Percentiles rank a stretch among this genome's conserved stretches.
phyloP scores from a whole-genome alignment of 1,140 invertebrate genomes.

The Drosophila setifemur region DNA sequence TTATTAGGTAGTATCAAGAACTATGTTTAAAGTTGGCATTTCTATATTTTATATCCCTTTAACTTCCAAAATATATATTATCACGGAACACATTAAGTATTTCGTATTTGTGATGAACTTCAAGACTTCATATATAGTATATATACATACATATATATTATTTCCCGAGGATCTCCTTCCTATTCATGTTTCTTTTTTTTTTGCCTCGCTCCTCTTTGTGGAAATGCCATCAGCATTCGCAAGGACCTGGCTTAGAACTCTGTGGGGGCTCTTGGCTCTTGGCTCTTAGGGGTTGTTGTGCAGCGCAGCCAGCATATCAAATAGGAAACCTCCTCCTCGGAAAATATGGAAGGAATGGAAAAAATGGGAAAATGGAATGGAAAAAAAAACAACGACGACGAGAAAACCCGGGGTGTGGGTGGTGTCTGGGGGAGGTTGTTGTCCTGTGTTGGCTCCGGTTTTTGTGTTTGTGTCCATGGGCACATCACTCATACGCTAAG shows the following conservation, averaged over 20 bases:
- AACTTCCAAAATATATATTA: no score
- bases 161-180: no score
- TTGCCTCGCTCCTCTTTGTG: not conserved
- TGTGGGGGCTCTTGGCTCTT: not conserved
- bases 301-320: constrained; percentile 29
- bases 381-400: not conserved
- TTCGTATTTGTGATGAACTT: no score
- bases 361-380: constrained; percentile 6
- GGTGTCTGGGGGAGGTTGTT: constrained; percentile 38
- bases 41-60: no score
- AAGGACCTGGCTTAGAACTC: constrained; percentile 4
- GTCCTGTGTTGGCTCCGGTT: constrained; percentile 39
- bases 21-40: no score
- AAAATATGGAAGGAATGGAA: constrained; percentile 36
- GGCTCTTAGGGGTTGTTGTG: constrained; percentile 15
- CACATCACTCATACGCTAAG: constrained; percentile 55
- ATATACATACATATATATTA: not conserved
- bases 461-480: constrained; percentile 34
- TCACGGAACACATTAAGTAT: no score
- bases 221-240: constrained; percentile 28
- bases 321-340: constrained; percentile 34
- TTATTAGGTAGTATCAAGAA: no score
- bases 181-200: no score
- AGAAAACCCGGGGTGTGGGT: not conserved
- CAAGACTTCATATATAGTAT: no score